phyloP scores from a whole-genome alignment of 2,113 vertebrate genomes.

The Clarias batrachus region DNA sequence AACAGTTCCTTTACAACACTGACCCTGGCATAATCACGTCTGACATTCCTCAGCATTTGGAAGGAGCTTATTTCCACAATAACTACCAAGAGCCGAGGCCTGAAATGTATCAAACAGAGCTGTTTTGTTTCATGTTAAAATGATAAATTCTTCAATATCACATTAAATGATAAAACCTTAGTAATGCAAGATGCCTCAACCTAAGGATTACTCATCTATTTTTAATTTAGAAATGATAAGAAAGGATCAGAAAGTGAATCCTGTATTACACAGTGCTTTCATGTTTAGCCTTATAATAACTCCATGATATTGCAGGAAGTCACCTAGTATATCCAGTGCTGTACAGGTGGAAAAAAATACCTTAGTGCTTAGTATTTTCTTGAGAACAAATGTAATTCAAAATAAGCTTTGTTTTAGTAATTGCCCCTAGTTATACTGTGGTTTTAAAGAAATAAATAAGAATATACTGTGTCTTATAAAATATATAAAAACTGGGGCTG shows the following conservation, averaged over 20 bases:
- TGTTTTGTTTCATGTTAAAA: not conserved
- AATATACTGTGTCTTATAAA: not conserved
- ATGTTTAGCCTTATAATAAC: not conserved
- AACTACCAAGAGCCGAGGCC: not conserved
- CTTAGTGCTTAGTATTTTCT: not conserved
- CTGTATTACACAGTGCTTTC: not conserved
- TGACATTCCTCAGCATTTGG: constrained; percentile 13
- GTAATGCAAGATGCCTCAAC: constrained; percentile 19
- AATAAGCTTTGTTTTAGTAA: not conserved
- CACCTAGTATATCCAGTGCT: not conserved
- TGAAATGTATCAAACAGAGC: not conserved
- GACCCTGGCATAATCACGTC: not conserved
- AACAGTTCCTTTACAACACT: constrained; percentile 55
- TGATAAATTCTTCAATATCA: constrained; percentile 4
- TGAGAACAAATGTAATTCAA: not conserved
- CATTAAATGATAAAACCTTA: not conserved
- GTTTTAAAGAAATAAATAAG: not conserved
- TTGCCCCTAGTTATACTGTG: not conserved
- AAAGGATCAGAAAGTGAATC: constrained; percentile 24
- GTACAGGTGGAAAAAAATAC: not conserved
- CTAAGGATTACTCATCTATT: constrained; percentile 18
- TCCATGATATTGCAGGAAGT: not conserved
- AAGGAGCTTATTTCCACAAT: not conserved
- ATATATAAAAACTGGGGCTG: not conserved
- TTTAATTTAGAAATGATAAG: constrained; percentile 25